Evolutionary conservation across 2,797 vertebrate species (phyloP).

Genomic region (Psittacula echo): DNA sequence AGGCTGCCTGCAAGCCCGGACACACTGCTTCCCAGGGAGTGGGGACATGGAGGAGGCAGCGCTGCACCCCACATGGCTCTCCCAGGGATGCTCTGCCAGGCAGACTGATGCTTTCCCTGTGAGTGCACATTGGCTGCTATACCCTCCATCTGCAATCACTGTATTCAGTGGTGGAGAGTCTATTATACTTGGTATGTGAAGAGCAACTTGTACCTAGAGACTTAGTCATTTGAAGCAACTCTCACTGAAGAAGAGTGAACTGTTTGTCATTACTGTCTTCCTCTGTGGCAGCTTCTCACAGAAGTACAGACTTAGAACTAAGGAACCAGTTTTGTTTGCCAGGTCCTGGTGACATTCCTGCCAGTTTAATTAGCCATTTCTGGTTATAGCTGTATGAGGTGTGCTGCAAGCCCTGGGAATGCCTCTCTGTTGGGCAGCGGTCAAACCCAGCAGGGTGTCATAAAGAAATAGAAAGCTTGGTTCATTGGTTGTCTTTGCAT

Average conservation of each 20-base stretch:
- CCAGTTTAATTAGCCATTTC: slow-evolving; percentile 42
- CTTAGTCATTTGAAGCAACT: not conserved
- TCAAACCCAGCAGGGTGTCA: not conserved
- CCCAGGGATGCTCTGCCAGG: not conserved
- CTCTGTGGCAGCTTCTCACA: not conserved
- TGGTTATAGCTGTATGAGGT: not conserved
- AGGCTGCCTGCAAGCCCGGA: not conserved
- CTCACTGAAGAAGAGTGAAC: not conserved
- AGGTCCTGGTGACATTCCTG: not conserved
- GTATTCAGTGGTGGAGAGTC: not conserved
- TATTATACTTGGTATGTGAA: rapidly evolving
- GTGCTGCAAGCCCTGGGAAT: slow-evolving; percentile 13
- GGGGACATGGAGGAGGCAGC: not conserved
- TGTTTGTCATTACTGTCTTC: not conserved
- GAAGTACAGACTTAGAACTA: not conserved
- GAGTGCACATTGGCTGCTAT: rapidly evolving
- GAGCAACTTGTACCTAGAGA: rapidly evolving
- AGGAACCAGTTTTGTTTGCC: not conserved
- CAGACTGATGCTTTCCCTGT: not conserved
- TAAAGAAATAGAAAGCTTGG: not conserved
- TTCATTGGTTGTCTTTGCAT: not conserved
- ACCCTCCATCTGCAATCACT: rapidly evolving
- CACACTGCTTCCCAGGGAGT: rapidly evolving
- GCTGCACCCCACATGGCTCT: rapidly evolving
- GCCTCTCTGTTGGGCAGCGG: not conserved